A percentile compares a stretch with the other conserved stretches of the same genome.
phyloP scores from a whole-genome alignment of 2,113 vertebrate species.

The Turnix velox region DNA sequence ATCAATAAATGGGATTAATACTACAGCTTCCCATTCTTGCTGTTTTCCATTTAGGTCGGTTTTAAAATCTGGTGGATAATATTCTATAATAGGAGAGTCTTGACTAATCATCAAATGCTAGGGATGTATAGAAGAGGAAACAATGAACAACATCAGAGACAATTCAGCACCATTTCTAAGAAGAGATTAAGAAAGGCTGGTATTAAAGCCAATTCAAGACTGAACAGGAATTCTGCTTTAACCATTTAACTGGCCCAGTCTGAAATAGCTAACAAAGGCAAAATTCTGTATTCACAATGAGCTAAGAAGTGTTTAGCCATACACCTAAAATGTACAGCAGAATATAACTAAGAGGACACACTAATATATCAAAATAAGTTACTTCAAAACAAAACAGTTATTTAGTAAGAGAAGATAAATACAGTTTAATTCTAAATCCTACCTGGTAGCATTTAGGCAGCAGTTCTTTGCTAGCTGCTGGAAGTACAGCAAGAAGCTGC shows the following conservation, averaged over 20 bases:
- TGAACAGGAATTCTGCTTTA: background rate
- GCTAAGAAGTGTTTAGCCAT: background rate
- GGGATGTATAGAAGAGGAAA: constrained; percentile 21
- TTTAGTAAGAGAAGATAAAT: background rate
- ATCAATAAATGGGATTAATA: constrained; percentile 96
- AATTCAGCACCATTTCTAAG: background rate
- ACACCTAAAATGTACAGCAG: background rate
- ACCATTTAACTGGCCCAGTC: background rate
- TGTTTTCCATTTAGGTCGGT: constrained; percentile 98
- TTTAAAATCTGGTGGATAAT: constrained; percentile 95
- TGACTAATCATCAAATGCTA: constrained; percentile 92
- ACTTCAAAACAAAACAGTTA: background rate
- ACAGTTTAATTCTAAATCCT: background rate
- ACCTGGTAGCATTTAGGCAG: constrained; percentile 91
- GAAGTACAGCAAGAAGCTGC: constrained; percentile 92
- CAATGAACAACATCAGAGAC: background rate
- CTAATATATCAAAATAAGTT: background rate
- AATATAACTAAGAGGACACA: background rate
- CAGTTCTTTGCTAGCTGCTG: constrained; percentile 92
- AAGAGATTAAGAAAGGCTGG: background rate
- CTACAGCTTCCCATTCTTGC: constrained; percentile 98
- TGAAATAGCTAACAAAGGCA: background rate
- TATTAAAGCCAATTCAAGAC: background rate
- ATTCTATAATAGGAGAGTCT: constrained; percentile 90
- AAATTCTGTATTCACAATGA: background rate